Conservation (phyloP, 1,140 invertebrate species). For the Trinorchestia longiramus region DNA sequence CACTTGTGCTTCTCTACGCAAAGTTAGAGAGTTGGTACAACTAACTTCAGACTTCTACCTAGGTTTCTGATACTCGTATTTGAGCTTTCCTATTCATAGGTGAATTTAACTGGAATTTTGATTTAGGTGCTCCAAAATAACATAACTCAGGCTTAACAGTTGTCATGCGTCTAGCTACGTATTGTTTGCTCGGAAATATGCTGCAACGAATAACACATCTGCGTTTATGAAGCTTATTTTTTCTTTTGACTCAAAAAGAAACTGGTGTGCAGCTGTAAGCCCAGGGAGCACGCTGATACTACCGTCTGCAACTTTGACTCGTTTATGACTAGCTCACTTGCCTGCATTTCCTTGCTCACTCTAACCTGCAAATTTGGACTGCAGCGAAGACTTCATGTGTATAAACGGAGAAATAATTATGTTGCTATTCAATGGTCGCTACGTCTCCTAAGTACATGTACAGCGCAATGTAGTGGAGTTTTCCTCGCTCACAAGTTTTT, state of each 20-base stretch:
- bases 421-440: not conserved
- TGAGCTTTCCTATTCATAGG: not conserved
- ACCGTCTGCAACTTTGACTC: not conserved
- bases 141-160: not conserved
- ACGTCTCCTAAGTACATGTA: not conserved
- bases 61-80: not conserved
- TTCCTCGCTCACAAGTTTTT: too few species aligned
- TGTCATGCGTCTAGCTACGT: not conserved
- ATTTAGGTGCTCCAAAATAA: not conserved
- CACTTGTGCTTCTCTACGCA: not conserved
- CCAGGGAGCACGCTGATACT: not conserved
- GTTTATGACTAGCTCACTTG: not conserved
- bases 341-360: not conserved
- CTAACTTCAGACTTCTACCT: not conserved
- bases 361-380: not conserved
- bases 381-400: not conserved
- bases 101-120: not conserved
- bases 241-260: not conserved
- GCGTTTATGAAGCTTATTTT: not conserved
- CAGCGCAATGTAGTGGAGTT: too few species aligned
- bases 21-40: not conserved
- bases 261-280: not conserved
- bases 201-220: not conserved
- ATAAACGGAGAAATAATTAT: not conserved
- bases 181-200: not conserved